Conservation (phyloP, 64 coral and sea anemone genomes). For the Exaiptasia diaphana region DNA sequence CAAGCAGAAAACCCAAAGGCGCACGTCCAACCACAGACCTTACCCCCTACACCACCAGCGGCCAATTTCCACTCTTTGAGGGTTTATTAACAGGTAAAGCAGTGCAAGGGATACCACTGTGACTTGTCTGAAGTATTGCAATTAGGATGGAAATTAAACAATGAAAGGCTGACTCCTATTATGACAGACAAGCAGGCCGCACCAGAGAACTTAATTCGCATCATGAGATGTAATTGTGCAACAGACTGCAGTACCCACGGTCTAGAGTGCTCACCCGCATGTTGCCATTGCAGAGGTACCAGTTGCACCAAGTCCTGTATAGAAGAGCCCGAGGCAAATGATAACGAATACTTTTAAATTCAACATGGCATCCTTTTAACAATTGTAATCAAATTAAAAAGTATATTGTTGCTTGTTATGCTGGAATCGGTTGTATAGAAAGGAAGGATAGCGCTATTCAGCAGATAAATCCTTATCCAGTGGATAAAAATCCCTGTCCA, state of each 20-base stretch:
- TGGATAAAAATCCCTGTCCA: too few species aligned
- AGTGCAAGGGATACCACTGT: conserved; percentile 3
- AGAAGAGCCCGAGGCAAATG: too few species aligned
- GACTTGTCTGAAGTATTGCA: conserved; percentile 9
- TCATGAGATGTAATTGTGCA: too few species aligned
- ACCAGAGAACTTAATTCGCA: conserved; percentile 13
- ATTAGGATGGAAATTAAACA: conserved; percentile 27
- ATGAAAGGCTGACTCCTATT: not conserved
- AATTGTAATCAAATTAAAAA: too few species aligned
- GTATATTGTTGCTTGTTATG: too few species aligned
- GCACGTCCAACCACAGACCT: not conserved
- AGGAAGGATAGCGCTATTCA: too few species aligned
- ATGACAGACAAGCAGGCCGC: conserved; percentile 8
- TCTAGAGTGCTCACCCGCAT: conserved; percentile 2
- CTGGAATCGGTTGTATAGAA: too few species aligned
- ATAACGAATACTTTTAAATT: too few species aligned
- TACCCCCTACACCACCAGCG: not conserved
- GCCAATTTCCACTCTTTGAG: conserved; percentile 10
- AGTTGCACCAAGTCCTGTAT: not conserved
- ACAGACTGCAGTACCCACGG: too few species aligned
- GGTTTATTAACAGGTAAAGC: conserved; percentile 23
- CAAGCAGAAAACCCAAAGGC: not conserved
- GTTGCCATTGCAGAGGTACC: conserved; percentile 3
- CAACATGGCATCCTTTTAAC: too few species aligned
- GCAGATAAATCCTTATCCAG: too few species aligned